Evolutionary conservation across 2,888 invertebrate species (phyloP).

Genomic region (Erpobdella octoculata): DNA sequence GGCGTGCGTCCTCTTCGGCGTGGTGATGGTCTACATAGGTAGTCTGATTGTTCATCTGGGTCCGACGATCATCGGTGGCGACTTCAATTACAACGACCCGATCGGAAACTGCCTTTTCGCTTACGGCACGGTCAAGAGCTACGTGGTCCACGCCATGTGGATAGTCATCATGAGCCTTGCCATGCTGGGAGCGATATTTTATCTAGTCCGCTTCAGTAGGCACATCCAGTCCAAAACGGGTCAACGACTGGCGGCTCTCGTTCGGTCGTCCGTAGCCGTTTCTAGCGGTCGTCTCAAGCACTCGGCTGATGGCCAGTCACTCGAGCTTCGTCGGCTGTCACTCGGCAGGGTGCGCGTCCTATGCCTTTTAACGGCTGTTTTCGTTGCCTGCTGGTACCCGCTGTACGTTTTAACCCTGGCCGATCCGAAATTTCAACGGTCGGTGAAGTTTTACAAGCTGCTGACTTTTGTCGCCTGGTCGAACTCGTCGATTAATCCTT

Average conservation of each 20-base stretch:
- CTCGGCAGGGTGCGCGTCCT: slow-evolving; percentile 35
- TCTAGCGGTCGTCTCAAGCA: slow-evolving; percentile 3
- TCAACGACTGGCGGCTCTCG: slow-evolving; percentile 36
- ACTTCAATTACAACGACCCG: slow-evolving; percentile 57
- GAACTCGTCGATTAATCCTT: slow-evolving; percentile 48
- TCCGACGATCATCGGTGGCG: slow-evolving; percentile 50
- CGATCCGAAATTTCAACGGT: slow-evolving; percentile 46
- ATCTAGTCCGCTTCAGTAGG: slow-evolving; percentile 68
- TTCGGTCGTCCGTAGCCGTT: slow-evolving; percentile 35
- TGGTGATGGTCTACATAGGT: slow-evolving; percentile 88
- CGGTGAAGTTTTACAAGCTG: slow-evolving; percentile 47
- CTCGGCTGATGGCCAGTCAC: slow-evolving; percentile 17
- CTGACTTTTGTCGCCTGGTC: slow-evolving; percentile 49
- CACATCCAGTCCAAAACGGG: slow-evolving; percentile 43
- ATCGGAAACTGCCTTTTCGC: slow-evolving; percentile 66
- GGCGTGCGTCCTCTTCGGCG: slow-evolving; percentile 74
- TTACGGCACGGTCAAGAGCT: slow-evolving; percentile 77
- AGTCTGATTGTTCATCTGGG: slow-evolving; percentile 82
- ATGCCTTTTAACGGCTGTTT: slow-evolving; percentile 51
- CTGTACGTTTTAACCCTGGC: slow-evolving; percentile 72
- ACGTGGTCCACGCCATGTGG: slow-evolving; percentile 82
- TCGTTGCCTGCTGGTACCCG: slow-evolving; percentile 82
- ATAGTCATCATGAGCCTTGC: slow-evolving; percentile 79
- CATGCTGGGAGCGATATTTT: slow-evolving; percentile 72
- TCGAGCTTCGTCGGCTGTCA: slow-evolving; percentile 32